Conservation (phyloP, 2,888 invertebrate genomes). For the Mallateleia sp. region DNA sequence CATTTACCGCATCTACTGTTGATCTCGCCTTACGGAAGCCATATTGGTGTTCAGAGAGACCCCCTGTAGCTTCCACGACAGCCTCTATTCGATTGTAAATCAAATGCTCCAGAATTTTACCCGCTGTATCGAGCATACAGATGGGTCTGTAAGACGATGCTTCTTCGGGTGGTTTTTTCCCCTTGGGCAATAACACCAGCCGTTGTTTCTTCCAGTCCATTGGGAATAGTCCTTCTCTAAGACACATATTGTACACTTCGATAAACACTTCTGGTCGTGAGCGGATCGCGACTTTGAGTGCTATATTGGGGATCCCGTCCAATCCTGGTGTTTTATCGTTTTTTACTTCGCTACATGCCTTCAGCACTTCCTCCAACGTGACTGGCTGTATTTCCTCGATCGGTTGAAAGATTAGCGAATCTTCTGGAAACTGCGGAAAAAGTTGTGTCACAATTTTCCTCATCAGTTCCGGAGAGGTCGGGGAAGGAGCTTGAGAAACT, state of each 20-base stretch:
- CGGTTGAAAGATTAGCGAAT: neutral
- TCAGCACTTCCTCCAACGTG: conserved; percentile 54
- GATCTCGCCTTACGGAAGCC: conserved; percentile 35
- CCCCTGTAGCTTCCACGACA: neutral
- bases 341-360: conserved; percentile 57
- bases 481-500: conserved; percentile 30
- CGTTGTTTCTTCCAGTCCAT: conserved; percentile 44
- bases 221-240: conserved; percentile 43
- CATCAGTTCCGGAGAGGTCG: conserved; percentile 62
- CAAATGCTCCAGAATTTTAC: conserved; percentile 32
- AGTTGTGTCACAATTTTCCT: conserved; percentile 57
- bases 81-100: neutral
- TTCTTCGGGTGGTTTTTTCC: neutral
- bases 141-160: conserved; percentile 25
- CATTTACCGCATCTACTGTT: conserved; percentile 32
- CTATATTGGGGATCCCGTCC: conserved; percentile 75
- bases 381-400: conserved; percentile 50
- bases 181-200: conserved; percentile 10
- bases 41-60: neutral
- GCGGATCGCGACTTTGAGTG: conserved; percentile 28
- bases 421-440: conserved; percentile 56
- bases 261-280: neutral
- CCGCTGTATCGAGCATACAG: conserved; percentile 57
- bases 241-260: conserved; percentile 46
- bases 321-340: conserved; percentile 75